These are phyloP conservation scores for Montipora capitata DNA, from an alignment of 92 coral and sea anemone genomes.

Conservation along the genomic window DNA sequence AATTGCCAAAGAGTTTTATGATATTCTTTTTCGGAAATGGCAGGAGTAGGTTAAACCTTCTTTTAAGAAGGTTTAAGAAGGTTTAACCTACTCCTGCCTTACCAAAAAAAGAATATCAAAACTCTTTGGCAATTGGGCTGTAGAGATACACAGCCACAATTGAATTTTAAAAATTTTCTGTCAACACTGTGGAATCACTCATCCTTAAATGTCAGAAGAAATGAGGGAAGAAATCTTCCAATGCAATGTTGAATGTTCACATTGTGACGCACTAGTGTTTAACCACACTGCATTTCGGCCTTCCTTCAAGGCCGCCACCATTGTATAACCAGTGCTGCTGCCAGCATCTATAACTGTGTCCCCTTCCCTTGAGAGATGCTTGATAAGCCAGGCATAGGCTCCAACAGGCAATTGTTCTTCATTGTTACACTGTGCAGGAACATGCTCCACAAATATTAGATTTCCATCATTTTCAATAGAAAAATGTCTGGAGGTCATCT, in stretches of 20 bases:
- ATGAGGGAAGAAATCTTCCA: not conserved
- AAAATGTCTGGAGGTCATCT: not conserved
- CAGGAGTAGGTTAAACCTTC: too few relatives aligned
- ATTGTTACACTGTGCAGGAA: conserved; percentile 17
- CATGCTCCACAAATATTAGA: not conserved
- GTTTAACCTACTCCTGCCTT: too few relatives aligned
- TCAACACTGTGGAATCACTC: not conserved
- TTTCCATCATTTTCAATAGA: not conserved
- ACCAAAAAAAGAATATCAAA: too few relatives aligned
- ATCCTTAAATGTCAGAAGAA: not conserved
- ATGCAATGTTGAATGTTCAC: not conserved
- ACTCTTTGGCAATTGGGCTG: too few relatives aligned
- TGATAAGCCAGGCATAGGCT: conserved; percentile 27
- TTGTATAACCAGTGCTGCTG: conserved; percentile 15
- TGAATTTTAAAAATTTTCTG: not conserved
- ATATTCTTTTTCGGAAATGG: too few relatives aligned
- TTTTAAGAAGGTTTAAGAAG: too few relatives aligned
- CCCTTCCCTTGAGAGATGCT: conserved; percentile 18
- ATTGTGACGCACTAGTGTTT: conserved; percentile 15
- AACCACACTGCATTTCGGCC: conserved; percentile 20
- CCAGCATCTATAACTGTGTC: not conserved
- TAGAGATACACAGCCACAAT: not conserved
- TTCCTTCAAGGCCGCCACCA: conserved; percentile 23
- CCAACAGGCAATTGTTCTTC: conserved; percentile 4
- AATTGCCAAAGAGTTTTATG: too few relatives aligned